Evolutionary conservation across 2,888 invertebrate genomes (phyloP).

Genomic region (Pantelozetes paolii): DNA sequence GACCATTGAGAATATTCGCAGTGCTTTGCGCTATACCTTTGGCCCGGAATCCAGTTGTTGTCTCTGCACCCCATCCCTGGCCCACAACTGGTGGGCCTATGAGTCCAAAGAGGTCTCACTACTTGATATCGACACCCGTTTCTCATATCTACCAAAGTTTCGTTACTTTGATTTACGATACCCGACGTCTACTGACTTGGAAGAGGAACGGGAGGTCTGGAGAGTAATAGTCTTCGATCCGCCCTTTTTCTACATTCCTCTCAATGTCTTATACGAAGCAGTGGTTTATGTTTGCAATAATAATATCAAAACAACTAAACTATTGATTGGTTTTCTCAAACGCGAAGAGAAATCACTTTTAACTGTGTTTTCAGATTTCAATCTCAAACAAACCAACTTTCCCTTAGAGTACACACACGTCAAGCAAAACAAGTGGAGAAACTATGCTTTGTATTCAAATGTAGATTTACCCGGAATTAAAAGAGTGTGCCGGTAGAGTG

Average conservation of each 20-base stretch:
- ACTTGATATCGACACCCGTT: slow-evolving; percentile 23
- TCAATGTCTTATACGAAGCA: slow-evolving; percentile 17
- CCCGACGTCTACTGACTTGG: neutral
- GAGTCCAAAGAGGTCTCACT: slow-evolving; percentile 8
- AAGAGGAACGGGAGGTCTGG: neutral
- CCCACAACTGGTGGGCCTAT: slow-evolving; percentile 14
- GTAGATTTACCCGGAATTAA: slow-evolving; percentile 18
- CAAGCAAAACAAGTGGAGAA: slow-evolving; percentile 10
- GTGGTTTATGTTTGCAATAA: slow-evolving; percentile 14
- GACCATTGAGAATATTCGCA: neutral
- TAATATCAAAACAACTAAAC: neutral
- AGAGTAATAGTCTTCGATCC: slow-evolving; percentile 8
- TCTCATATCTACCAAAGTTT: slow-evolving; percentile 14
- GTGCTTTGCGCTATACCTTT: slow-evolving; percentile 14
- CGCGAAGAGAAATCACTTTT: neutral
- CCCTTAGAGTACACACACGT: slow-evolving; percentile 20
- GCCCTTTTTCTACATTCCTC: slow-evolving; percentile 20
- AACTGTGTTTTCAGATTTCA: neutral
- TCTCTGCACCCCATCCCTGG: slow-evolving; percentile 10
- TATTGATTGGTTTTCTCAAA: slow-evolving; percentile 22
- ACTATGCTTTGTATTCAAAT: slow-evolving; percentile 21
- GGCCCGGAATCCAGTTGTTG: slow-evolving; percentile 19
- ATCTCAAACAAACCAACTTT: slow-evolving; percentile 3
- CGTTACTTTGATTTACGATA: slow-evolving; percentile 12
- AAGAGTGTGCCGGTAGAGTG: neutral